phyloP scores from a whole-genome alignment of 64 coral and sea anemone genomes.

The Montipora efflorescens region DNA sequence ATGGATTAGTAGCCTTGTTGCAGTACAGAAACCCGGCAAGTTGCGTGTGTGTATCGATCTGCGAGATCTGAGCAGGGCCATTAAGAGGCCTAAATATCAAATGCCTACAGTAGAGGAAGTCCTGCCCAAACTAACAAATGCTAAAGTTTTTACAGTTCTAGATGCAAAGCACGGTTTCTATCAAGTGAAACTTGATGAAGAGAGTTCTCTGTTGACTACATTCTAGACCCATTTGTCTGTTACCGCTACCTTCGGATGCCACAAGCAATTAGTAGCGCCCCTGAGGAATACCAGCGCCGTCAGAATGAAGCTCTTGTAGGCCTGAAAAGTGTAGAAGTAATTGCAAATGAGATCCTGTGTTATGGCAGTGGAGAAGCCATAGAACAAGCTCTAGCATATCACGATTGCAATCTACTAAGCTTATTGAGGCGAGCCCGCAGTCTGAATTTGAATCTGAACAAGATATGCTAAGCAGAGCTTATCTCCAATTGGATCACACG shows the following conservation, averaged over 20 bases:
- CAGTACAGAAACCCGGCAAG: neutral
- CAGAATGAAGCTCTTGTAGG: too few relatives aligned
- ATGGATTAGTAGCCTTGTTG: constrained; percentile 13
- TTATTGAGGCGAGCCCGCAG: neutral
- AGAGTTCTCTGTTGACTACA: neutral
- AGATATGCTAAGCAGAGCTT: neutral
- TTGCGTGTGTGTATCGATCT: neutral
- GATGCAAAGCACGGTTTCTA: constrained; percentile 21
- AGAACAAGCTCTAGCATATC: too few relatives aligned
- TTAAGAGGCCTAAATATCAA: neutral
- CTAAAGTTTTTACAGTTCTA: constrained; percentile 17
- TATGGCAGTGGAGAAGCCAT: constrained; percentile 30
- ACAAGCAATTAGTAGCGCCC: too few relatives aligned
- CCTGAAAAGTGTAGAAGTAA: neutral
- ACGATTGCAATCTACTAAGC: neutral
- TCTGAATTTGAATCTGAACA: constrained; percentile 5
- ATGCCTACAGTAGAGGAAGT: constrained; percentile 21
- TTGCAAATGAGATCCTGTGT: constrained; percentile 16
- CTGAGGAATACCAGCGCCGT: too few relatives aligned
- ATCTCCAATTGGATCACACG: too few relatives aligned
- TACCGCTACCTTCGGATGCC: too few relatives aligned
- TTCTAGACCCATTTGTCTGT: neutral
- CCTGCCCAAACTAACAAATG: constrained; percentile 5
- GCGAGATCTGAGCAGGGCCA: neutral
- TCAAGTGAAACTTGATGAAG: constrained; percentile 1